A percentile compares a stretch with the other conserved stretches of the same genome.
Conservation (phyloP, 2,113 vertebrate genomes). For the Thryonomys swinderianus region DNA sequence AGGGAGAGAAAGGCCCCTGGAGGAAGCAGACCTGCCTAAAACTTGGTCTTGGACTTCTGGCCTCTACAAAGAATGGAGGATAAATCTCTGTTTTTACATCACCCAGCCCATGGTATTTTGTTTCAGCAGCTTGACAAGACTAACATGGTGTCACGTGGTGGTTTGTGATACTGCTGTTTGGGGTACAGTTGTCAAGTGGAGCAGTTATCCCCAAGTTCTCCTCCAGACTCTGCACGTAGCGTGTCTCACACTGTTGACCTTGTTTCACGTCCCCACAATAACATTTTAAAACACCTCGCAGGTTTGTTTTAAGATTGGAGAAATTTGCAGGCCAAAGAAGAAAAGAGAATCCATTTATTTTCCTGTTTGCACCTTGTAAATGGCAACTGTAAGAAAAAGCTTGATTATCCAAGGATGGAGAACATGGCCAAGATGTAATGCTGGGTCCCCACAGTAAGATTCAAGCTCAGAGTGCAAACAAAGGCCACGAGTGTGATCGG, state of each 20-base stretch:
- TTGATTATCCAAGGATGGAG: not conserved
- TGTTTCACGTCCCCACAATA: not conserved
- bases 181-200: not conserved
- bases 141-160: not conserved
- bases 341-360: constrained; percentile 43
- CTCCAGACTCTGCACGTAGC: not conserved
- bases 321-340: not conserved
- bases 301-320: constrained; percentile 27
- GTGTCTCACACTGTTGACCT: not conserved
- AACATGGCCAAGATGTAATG: not conserved
- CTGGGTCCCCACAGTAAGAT: not conserved
- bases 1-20: not conserved
- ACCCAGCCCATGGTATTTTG: not conserved
- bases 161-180: not conserved
- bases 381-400: not conserved
- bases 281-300: not conserved
- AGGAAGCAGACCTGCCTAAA: not conserved
- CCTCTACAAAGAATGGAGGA: not conserved
- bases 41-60: not conserved
- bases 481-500: not conserved
- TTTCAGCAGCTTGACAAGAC: not conserved
- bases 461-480: not conserved
- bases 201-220: not conserved
- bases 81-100: not conserved
- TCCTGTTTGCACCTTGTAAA: constrained; percentile 6